Conservation (phyloP, 64 coral and sea anemone genomes). For the Orbicella faveolata region DNA sequence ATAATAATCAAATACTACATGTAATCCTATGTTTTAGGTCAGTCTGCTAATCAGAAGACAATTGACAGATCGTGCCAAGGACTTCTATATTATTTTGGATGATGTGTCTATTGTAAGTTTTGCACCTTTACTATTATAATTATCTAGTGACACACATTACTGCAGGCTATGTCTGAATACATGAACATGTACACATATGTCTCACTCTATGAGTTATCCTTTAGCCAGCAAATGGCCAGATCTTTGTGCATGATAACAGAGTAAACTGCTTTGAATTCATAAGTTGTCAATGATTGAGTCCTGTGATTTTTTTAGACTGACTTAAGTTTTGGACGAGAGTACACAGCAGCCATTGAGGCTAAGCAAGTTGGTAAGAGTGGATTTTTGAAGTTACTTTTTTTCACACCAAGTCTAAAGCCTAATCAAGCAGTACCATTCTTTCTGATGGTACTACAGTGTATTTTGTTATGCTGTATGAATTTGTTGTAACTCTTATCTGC, state of each 20-base stretch:
- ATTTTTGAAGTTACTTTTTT: too few relatives aligned
- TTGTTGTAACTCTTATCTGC: too few relatives aligned
- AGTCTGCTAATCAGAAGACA: constrained; percentile 97
- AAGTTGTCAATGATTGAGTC: neutral
- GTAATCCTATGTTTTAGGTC: constrained; percentile 47
- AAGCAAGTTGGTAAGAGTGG: too few relatives aligned
- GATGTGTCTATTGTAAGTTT: constrained; percentile 98
- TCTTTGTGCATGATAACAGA: too few relatives aligned
- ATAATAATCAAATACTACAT: too few relatives aligned
- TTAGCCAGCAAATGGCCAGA: too few relatives aligned
- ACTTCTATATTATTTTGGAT: constrained; percentile 93
- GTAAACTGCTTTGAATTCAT: too few relatives aligned
- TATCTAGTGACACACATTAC: neutral
- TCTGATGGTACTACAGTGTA: too few relatives aligned
- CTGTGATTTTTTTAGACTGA: constrained; percentile 81
- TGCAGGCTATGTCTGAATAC: neutral
- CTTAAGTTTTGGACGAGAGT: constrained; percentile 97
- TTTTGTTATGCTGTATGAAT: too few relatives aligned
- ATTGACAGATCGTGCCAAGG: constrained; percentile 91
- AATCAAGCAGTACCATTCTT: too few relatives aligned
- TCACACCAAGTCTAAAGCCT: too few relatives aligned
- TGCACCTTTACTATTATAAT: too few relatives aligned
- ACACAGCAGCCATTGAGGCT: constrained; percentile 86
- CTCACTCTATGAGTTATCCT: neutral
- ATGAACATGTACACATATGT: neutral